These are phyloP conservation scores for Drosophila ercepeae DNA, from an alignment of 1,140 invertebrate genomes.

Conservation along the genomic window DNA sequence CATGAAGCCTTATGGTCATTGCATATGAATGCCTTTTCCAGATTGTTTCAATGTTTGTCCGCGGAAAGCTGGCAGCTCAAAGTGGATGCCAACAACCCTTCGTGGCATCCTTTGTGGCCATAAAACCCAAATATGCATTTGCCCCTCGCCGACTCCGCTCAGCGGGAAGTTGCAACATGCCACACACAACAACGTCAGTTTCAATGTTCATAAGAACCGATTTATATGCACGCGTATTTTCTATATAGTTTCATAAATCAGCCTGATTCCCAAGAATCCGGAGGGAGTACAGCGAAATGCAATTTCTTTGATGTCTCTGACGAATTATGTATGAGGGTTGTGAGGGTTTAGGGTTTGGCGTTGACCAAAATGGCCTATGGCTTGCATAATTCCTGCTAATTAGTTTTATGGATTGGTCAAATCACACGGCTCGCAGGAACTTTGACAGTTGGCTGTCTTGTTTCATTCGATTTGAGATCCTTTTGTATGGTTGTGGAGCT, in stretches of 20 bases:
- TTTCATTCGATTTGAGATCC: conserved; percentile 19
- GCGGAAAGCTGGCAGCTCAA: conserved; percentile 33
- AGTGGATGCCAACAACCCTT: conserved; percentile 51
- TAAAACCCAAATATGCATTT: conserved; percentile 60
- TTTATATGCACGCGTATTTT: conserved; percentile 26
- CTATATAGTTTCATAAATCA: conserved; percentile 48
- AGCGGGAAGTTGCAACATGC: conserved; percentile 36
- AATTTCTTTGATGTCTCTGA: conserved; percentile 64
- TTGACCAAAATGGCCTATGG: conserved; percentile 19
- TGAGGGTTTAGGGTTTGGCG: not conserved
- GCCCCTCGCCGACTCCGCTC: conserved; percentile 8
- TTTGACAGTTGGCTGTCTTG: conserved; percentile 49
- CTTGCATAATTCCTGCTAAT: conserved; percentile 50
- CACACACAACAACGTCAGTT: conserved; percentile 36
- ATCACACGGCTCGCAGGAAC: conserved; percentile 3
- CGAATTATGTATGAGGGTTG: conserved; percentile 35
- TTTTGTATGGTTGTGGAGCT: conserved; percentile 3
- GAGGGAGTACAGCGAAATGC: conserved; percentile 43
- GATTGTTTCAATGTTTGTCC: conserved; percentile 26
- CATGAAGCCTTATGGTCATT: conserved; percentile 14
- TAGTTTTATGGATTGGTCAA: conserved; percentile 30
- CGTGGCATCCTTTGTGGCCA: conserved; percentile 45
- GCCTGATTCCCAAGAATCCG: conserved; percentile 18
- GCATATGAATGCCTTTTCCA: conserved; percentile 29
- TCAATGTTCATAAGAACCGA: conserved; percentile 53